These are phyloP conservation scores for Drosophila willistoni DNA, from an alignment of 1,140 invertebrate species.

Conservation along the genomic window DNA sequence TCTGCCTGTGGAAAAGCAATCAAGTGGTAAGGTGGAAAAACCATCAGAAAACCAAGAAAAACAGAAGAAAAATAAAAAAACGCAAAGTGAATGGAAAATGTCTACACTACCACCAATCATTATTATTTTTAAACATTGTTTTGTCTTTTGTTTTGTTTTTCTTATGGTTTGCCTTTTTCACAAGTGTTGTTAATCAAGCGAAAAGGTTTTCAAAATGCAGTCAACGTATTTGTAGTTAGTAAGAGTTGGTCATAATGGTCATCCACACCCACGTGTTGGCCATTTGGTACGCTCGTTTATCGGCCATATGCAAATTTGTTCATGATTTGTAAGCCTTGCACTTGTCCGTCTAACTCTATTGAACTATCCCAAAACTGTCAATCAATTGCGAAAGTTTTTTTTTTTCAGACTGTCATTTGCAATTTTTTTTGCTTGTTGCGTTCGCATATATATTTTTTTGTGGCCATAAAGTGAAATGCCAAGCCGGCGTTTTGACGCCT, in stretches of 20 bases:
- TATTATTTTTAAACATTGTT: constrained; percentile 50
- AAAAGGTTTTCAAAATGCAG: constrained; percentile 58
- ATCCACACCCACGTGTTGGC: constrained; percentile 57
- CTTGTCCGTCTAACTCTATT: constrained; percentile 40
- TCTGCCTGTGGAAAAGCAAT: constrained; percentile 67
- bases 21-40: constrained; percentile 65
- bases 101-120: constrained; percentile 50
- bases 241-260: constrained; percentile 21
- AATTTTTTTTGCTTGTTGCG: not conserved
- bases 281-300: constrained; percentile 43
- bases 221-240: constrained; percentile 44
- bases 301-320: constrained; percentile 62
- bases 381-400: constrained; percentile 73
- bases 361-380: constrained; percentile 7
- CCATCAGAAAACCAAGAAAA: constrained; percentile 20
- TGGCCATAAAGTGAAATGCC: constrained; percentile 40
- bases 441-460: constrained; percentile 40
- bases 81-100: constrained; percentile 80
- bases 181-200: constrained; percentile 59
- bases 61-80: constrained; percentile 44
- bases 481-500: constrained; percentile 14
- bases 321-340: constrained; percentile 71
- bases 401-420: not conserved
- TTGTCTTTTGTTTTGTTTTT: constrained; percentile 37
- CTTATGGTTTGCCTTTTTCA: constrained; percentile 42